Base-by-base conservation (phyloP, 2,888 invertebrate genomes). In the Tholera decimalis region DNA sequence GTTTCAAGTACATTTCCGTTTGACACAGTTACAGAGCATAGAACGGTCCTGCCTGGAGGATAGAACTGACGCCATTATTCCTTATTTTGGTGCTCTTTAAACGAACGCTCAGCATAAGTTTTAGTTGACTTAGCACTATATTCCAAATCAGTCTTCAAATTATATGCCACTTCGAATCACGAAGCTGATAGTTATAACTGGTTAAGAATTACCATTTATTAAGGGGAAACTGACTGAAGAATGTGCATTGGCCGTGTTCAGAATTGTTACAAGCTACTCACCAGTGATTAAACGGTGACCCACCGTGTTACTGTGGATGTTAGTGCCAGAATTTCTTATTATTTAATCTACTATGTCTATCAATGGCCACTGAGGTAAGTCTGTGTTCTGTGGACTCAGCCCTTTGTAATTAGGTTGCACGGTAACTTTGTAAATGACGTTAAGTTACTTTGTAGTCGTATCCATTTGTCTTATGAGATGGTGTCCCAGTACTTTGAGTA, bases 1-100 rank as follows among this genome's bases (percentile, higher is more conserved):
- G 88, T 91, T 89, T 84, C 76, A 73, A 87, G 77, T 72, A 75
- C 80, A 83, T 85, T 82, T 85, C 78, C 77, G 83, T 72, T 72
- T 85, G 83, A 82, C 84, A 80, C 61, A 73, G 28, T 11, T 28
- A 28, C 18, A 47, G 47, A 47, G 18, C 15, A 18, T 28, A n/a
- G 6, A 18, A 46, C 15, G 9, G n/a, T 4, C 2, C 26, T 2
- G 18, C 5, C n/a, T 3, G 44, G 11, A n/a, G n/a, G n/a, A n/a
- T n/a, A n/a, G n/a, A n/a, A n/a, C n/a, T n/a, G n/a, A n/a, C n/a
- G n/a, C n/a, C n/a, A n/a, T n/a, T n/a, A n/a, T n/a, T n/a, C n/a
- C n/a, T n/a, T n/a, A n/a, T n/a, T 4, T 37, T 37, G 2, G 18
- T 18, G 18, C 39, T 18, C 9, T n/a, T 9, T 18, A 9, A 39